These are phyloP conservation scores for Epicampocera succincta DNA, from an alignment of 2,888 invertebrate genomes.

Conservation along the genomic window DNA sequence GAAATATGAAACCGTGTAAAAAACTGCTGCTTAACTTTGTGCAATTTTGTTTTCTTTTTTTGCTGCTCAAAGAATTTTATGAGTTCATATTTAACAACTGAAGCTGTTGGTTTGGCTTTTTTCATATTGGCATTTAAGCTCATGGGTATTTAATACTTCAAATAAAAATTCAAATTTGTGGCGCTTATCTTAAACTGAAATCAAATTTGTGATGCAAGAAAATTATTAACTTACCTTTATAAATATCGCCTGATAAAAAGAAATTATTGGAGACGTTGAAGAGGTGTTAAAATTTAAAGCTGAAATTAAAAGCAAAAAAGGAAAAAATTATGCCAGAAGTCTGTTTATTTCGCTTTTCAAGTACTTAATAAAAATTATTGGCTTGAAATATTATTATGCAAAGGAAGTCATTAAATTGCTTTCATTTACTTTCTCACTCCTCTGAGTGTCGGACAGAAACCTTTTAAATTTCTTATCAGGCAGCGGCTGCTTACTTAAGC, in stretches of 20 bases:
- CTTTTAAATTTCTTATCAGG: slow-evolving; percentile 17
- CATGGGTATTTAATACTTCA: background rate
- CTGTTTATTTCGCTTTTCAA: background rate
- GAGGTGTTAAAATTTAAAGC: slow-evolving; percentile 9
- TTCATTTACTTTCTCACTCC: background rate
- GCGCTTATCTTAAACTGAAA: slow-evolving; percentile 3
- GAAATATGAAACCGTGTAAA: background rate
- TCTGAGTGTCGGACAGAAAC: slow-evolving; percentile 13
- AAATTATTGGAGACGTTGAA: background rate
- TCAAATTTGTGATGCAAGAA: background rate
- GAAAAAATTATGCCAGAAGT: background rate
- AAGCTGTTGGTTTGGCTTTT: slow-evolving; percentile 26
- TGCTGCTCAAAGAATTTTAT: slow-evolving; percentile 71
- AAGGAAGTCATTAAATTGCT: slow-evolving; percentile 30
- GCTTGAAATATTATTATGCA: slow-evolving; percentile 23
- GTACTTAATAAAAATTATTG: background rate
- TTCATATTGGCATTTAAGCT: background rate
- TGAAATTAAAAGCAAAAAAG: slow-evolving; percentile 1
- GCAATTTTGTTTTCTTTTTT: background rate
- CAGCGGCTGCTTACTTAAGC: slow-evolving; percentile 16
- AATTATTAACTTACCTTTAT: background rate
- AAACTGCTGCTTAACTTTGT: slow-evolving; percentile 23
- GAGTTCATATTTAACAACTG: slow-evolving; percentile 76
- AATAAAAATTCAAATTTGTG: slow-evolving; percentile 9
- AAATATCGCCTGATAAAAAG: background rate